Evolutionary conservation across 2,888 invertebrate species (phyloP), one percentile per base, ranked within the genome.

Genomic region (Tuta absoluta): DNA sequence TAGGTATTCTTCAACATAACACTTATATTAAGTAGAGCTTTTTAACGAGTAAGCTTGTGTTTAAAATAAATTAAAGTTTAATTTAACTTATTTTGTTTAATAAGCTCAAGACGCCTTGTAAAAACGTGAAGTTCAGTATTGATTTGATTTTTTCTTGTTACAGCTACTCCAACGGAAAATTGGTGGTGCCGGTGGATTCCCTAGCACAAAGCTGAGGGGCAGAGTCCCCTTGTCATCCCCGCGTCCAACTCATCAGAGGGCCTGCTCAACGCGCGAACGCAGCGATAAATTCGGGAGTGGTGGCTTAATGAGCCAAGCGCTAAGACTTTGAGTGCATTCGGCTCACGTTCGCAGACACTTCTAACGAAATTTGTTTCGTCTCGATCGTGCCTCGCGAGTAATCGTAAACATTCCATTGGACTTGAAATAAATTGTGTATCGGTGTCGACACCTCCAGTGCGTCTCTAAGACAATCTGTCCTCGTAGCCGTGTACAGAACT

Each of bases 131-230:
- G 65, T 69, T 65, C 68, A 68, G 33, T 61, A 67, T 51, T 72
- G 69, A 75, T 72, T 74, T 65, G n/a, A 65, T 67, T 68, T 73
- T 77, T 79, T 64, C 75, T 91, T 89, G 88, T 92, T 92, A 63
- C 85, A 92, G 92, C 86, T 89, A 89, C 91, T 89, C 92, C 84
- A 89, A 91, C 87, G 89, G 92, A 92, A 91, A 92, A 91, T 79
- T 92, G 91, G 92, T 92, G 92, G 92, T 92, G 92, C 92, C 91
- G 87, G 67, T 92, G 92, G 92, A 91, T 92, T 85, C 92, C 92
- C 82, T 92, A 90, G 87, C 92, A 81, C 87, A 89, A 80, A 91
- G 89, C 85, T 89, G 90, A 92, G 89, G 88, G 87, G 85, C 79
- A 75, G 67, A 71, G 68, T 73, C 82, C 82, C 82, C 87, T 84